Base-by-base conservation (phyloP, 2,888 invertebrate species). In the Ophion ventricosus region DNA sequence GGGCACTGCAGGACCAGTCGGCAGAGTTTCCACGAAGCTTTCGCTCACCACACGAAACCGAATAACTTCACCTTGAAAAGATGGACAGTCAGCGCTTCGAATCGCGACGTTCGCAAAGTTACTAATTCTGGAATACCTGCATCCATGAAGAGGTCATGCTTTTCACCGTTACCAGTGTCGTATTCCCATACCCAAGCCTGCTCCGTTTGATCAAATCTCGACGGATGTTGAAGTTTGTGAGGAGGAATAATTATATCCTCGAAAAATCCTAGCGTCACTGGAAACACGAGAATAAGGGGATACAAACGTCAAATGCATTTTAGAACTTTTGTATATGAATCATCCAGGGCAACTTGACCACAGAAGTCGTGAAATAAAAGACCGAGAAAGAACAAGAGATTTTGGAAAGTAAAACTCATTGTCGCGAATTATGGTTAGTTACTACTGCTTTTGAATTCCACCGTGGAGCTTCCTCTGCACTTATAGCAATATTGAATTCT, bases 181-280 rank as follows among this genome's bases (percentile, higher is more conserved):
- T 99, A 99, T 91, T 98, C 98, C 99, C 99, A 99, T 0, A 98
- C 97, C 99, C 99, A 99, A 0, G 97, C 97, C 94, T 98, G 98
- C 93, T 97, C 98, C 63, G 96, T 96, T 93, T 98, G 97, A 93
- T 98, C 97, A 93, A 98, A 99, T 88, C 97, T 95, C 0, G 98
- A 98, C 1, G 98, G 99, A 93, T 98, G 97, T 93, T 98, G 99
- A 49, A 99, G 94, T 57, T 97, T 97, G 91, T 97, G 96, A 0
- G 98, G 96, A 43, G 99, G 98, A 91, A 99, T 98, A 78, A 99
- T 94, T 86, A 99, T 98, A 92, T 99, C 99, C 94, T 98, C 98
- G 93, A 99, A 99, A 94, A 99, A 99, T 76, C 98, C 98, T 88
- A 99, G 93, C 1, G 98, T 97, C 1, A 99, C 98, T 97, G 94